Evolutionary conservation across 1,140 invertebrate species (phyloP).

Genomic region (fruit fly (Drosophila melanogaster)): DNA sequence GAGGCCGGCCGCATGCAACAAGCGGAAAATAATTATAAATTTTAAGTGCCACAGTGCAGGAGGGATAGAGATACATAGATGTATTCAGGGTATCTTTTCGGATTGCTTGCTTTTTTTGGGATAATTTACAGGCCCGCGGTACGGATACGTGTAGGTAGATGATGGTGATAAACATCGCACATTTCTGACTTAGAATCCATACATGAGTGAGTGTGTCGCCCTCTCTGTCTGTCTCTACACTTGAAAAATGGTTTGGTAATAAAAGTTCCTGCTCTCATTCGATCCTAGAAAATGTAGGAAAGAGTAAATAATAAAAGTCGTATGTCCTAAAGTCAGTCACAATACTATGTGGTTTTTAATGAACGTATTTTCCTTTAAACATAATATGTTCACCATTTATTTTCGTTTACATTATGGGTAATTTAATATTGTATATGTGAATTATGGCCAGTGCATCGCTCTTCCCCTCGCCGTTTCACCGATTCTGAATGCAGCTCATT

Average conservation of each 20-base stretch:
- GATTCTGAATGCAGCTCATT: conserved; percentile 60
- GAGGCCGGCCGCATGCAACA: conserved; percentile 50
- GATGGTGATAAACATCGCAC: conserved; percentile 62
- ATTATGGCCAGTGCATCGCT: conserved; percentile 3
- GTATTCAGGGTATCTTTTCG: conserved; percentile 22
- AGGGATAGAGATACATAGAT: conserved; percentile 6
- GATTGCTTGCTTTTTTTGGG: conserved; percentile 39
- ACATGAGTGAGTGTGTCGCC: conserved; percentile 35
- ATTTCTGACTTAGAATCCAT: conserved; percentile 58
- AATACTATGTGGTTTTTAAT: too few relatives aligned
- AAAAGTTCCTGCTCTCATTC: too few relatives aligned
- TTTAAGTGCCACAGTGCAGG: conserved; percentile 53
- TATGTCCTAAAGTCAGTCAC: too few relatives aligned
- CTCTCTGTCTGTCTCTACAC: conserved; percentile 13
- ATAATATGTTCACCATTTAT: too few relatives aligned
- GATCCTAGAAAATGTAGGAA: too few relatives aligned
- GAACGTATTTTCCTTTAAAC: too few relatives aligned
- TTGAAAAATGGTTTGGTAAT: background rate
- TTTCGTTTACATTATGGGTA: too few relatives aligned
- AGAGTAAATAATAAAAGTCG: too few relatives aligned
- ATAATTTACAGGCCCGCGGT: conserved; percentile 50
- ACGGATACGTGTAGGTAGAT: conserved; percentile 56
- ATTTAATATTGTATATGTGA: too few relatives aligned
- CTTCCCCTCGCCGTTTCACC: conserved; percentile 12
- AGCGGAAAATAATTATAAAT: conserved; percentile 79